Evolutionary conservation across 2,797 vertebrate species (phyloP).

Genomic region (Uromys caudimaculatus): DNA sequence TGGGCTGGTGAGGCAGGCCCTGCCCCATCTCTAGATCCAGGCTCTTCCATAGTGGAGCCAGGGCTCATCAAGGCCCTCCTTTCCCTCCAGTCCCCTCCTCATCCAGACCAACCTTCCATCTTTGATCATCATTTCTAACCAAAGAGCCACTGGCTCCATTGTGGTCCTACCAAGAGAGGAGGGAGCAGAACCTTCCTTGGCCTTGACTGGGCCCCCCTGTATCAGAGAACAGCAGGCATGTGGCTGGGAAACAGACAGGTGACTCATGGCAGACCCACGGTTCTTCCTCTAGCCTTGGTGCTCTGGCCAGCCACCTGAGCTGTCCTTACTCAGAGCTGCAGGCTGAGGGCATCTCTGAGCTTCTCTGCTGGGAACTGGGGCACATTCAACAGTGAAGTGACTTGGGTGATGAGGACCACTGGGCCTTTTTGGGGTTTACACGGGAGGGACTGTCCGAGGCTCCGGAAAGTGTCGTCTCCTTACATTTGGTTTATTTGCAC

Average conservation of each 20-base stretch:
- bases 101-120: slow-evolving; percentile 45
- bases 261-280: not conserved
- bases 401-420: not conserved
- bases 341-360: slow-evolving; percentile 63
- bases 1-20: slow-evolving; percentile 52
- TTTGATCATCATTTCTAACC: slow-evolving; percentile 65
- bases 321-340: slow-evolving; percentile 48
- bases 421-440: not conserved
- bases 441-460: not conserved
- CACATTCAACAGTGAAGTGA: not conserved
- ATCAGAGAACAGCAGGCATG: not conserved
- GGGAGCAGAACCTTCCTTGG: slow-evolving; percentile 1
- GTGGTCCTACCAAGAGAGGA: slow-evolving; percentile 25
- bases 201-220: not conserved
- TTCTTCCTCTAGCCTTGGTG: not conserved
- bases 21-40: not conserved
- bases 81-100: not conserved
- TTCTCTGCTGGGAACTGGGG: slow-evolving; percentile 32
- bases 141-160: slow-evolving; percentile 76
- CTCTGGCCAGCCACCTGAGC: not conserved
- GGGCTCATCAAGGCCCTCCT: not conserved
- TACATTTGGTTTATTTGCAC: slow-evolving; percentile 11
- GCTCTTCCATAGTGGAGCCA: not conserved
- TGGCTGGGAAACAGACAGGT: not conserved
- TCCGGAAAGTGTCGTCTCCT: slow-evolving; percentile 48